phyloP scores from a whole-genome alignment of 1,140 invertebrate genomes.

The Metopolophium dirhodum region DNA sequence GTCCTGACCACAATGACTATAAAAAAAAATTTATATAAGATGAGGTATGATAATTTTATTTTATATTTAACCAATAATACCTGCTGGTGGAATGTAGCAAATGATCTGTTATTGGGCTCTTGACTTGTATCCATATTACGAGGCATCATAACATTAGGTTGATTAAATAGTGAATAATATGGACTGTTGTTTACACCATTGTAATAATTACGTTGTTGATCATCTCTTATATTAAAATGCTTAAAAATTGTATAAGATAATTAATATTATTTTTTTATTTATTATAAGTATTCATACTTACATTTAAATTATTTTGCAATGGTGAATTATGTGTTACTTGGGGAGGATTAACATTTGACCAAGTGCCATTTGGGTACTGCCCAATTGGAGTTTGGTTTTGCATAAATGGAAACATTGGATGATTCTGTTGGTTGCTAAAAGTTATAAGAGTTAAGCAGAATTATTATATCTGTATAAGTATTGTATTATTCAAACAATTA shows the following conservation, averaged over 20 bases:
- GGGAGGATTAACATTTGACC: slow-evolving; percentile 49
- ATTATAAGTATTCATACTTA: not conserved
- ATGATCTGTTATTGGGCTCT: slow-evolving; percentile 41
- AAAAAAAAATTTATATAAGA: not conserved
- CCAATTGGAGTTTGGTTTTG: slow-evolving; percentile 50
- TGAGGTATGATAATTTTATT: not conserved
- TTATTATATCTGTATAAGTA: not conserved
- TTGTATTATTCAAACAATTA: not conserved
- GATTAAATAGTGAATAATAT: slow-evolving; percentile 55
- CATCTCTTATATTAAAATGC: slow-evolving; percentile 53
- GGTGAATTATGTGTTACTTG: slow-evolving; percentile 25
- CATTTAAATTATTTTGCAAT: slow-evolving; percentile 51
- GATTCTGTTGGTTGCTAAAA: slow-evolving; percentile 46
- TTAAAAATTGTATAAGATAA: not conserved
- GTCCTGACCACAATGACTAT: slow-evolving; percentile 80
- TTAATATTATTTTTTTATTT: not conserved
- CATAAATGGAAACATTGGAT: slow-evolving; percentile 52
- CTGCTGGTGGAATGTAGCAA: slow-evolving; percentile 44
- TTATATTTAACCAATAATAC: not conserved
- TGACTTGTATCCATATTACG: slow-evolving; percentile 43
- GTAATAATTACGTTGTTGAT: slow-evolving; percentile 52
- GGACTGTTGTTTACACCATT: slow-evolving; percentile 40
- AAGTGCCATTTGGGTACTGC: slow-evolving; percentile 28
- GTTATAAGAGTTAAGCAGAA: not conserved
- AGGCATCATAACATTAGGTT: slow-evolving; percentile 52